phyloP scores from a whole-genome alignment of 1,140 invertebrate species.

The Drosophila subpulchrella region DNA sequence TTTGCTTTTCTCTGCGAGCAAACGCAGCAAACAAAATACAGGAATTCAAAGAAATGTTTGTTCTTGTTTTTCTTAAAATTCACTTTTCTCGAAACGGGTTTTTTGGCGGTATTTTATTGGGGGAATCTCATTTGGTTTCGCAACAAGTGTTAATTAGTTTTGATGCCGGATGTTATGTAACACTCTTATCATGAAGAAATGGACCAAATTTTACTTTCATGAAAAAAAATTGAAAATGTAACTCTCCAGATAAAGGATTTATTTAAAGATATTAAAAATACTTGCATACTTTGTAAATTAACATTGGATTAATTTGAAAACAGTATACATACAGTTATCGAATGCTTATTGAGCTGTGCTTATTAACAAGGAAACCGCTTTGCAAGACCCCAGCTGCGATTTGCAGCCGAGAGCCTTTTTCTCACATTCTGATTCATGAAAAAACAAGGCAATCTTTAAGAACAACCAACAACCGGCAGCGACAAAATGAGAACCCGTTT shows the following conservation, averaged over 20 bases:
- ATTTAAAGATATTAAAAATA: too few relatives aligned
- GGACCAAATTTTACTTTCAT: background rate
- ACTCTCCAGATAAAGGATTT: too few relatives aligned
- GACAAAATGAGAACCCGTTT: conserved; percentile 55
- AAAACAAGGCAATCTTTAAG: conserved; percentile 27
- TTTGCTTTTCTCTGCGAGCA: conserved; percentile 26
- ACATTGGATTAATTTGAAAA: background rate
- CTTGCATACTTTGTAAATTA: background rate
- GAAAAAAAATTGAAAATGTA: too few relatives aligned
- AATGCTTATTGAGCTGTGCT: conserved; percentile 1
- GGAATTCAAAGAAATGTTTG: conserved; percentile 7
- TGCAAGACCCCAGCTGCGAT: conserved; percentile 23
- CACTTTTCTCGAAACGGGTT: conserved; percentile 38
- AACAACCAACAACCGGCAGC: conserved; percentile 36
- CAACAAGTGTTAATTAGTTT: conserved; percentile 36
- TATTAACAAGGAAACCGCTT: conserved; percentile 33
- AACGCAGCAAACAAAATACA: conserved; percentile 20
- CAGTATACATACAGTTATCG: background rate
- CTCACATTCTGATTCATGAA: conserved; percentile 64
- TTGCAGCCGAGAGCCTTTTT: conserved; percentile 30
- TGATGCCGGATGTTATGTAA: conserved; percentile 7
- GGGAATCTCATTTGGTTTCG: conserved; percentile 2
- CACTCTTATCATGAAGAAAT: background rate
- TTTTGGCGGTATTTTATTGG: background rate
- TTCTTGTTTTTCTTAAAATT: conserved; percentile 6